These are phyloP conservation scores for Cryptoprocta ferox DNA, from an alignment of 2,797 vertebrate species.

Conservation along the genomic window DNA sequence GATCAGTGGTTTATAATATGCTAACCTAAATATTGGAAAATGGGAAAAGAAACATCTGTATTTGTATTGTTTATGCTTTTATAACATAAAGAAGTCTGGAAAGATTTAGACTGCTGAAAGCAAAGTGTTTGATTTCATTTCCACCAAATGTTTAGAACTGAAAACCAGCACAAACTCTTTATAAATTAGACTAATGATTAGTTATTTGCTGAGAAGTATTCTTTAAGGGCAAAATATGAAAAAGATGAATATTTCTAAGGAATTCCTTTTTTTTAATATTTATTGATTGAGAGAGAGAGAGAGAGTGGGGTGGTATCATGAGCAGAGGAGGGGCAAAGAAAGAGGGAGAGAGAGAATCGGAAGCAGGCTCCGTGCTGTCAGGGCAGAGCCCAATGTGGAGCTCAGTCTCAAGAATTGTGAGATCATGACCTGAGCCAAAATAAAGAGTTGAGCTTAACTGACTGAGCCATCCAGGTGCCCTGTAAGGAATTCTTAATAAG, in stretches of 20 bases:
- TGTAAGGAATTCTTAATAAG: too few relatives aligned
- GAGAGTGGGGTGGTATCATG: too few relatives aligned
- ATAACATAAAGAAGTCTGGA: not conserved
- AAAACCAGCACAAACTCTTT: not conserved
- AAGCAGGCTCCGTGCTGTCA: too few relatives aligned
- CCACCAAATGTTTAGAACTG: not conserved
- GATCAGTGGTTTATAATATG: not conserved
- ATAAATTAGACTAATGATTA: not conserved
- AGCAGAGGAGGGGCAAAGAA: too few relatives aligned
- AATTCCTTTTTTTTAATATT: not conserved
- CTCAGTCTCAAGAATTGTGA: too few relatives aligned
- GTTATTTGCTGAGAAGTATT: not conserved
- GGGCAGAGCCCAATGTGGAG: too few relatives aligned
- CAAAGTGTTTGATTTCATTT: not conserved
- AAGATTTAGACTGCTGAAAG: not conserved
- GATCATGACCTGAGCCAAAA: too few relatives aligned
- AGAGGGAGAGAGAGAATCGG: too few relatives aligned
- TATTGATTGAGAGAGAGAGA: too few relatives aligned
- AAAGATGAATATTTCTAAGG: conserved; percentile 5
- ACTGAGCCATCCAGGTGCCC: too few relatives aligned
- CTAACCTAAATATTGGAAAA: not conserved
- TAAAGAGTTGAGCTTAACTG: too few relatives aligned
- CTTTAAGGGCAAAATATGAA: not conserved
- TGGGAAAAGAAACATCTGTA: not conserved
- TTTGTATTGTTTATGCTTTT: not conserved